Percentiles rank a stretch among this genome's conserved stretches.
Evolutionary conservation across 2,888 invertebrate genomes (phyloP).

Genomic region (Bimastos eiseni): DNA sequence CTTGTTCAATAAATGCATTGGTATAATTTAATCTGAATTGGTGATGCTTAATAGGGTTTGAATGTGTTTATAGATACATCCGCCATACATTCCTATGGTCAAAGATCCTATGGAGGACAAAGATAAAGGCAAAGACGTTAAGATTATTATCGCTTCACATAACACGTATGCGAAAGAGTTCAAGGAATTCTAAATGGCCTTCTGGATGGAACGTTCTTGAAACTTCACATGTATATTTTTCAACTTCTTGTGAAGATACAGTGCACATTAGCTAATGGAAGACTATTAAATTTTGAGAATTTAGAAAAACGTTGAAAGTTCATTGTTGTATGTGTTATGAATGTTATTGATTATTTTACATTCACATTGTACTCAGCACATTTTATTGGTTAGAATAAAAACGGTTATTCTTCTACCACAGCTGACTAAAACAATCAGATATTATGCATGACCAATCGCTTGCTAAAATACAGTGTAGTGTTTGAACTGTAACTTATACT

Average conservation of each 20-base stretch:
- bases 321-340: neutral
- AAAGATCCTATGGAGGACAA: neutral
- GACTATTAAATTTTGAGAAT: neutral
- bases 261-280: neutral
- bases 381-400: neutral
- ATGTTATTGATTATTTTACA: neutral
- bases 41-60: neutral
- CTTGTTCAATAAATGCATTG: neutral
- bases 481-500: no score
- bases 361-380: neutral
- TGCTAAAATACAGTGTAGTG: no score
- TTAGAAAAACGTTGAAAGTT: neutral
- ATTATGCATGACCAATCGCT: no score
- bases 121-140: neutral
- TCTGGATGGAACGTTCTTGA: neutral
- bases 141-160: neutral
- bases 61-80: neutral
- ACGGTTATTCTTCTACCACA: neutral
- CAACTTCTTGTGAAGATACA: neutral
- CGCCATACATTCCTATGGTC: neutral
- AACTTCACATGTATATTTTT: neutral
- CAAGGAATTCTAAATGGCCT: slow-evolving; percentile 6
- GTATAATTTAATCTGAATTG: neutral
- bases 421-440: neutral
- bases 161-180: slow-evolving; percentile 16